phyloP scores from a whole-genome alignment of 2,888 invertebrate genomes.

The Pantelozetes paolii region DNA sequence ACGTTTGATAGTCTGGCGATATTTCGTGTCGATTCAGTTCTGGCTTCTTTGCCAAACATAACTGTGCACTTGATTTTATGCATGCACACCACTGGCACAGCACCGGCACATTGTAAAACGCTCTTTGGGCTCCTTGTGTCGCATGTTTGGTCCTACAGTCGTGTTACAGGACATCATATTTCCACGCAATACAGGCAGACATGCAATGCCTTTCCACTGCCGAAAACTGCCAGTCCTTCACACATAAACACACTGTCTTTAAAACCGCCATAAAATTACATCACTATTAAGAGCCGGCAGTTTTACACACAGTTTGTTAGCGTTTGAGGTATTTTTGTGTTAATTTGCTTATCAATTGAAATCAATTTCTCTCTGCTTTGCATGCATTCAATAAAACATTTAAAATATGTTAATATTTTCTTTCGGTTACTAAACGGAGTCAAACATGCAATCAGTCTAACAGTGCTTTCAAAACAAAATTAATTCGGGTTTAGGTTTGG shows the following conservation, averaged over 20 bases:
- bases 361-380: not conserved
- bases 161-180: constrained; percentile 31
- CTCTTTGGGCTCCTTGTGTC: constrained; percentile 18
- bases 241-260: constrained; percentile 18
- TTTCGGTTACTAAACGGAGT: constrained; percentile 5
- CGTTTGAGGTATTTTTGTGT: not conserved
- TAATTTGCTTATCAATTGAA: constrained; percentile 33
- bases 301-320: not conserved
- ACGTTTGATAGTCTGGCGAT: constrained; percentile 23
- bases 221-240: constrained; percentile 4
- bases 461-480: not conserved
- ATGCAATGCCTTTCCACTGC: constrained; percentile 21
- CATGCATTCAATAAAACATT: not conserved
- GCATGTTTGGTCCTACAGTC: constrained; percentile 26
- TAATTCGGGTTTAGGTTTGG: not conserved
- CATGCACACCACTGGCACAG: constrained; percentile 7
- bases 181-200: constrained; percentile 28
- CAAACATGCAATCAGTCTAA: constrained; percentile 23
- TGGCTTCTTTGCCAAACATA: not conserved
- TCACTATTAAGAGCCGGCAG: constrained; percentile 8
- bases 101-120: not conserved
- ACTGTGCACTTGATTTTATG: constrained; percentile 29
- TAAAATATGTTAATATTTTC: not conserved
- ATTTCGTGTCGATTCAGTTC: constrained; percentile 28
- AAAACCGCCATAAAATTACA: not conserved